These are phyloP conservation scores for Campylomormyrus tamandua DNA, from an alignment of 2,113 vertebrate genomes.

Conservation along the genomic window DNA sequence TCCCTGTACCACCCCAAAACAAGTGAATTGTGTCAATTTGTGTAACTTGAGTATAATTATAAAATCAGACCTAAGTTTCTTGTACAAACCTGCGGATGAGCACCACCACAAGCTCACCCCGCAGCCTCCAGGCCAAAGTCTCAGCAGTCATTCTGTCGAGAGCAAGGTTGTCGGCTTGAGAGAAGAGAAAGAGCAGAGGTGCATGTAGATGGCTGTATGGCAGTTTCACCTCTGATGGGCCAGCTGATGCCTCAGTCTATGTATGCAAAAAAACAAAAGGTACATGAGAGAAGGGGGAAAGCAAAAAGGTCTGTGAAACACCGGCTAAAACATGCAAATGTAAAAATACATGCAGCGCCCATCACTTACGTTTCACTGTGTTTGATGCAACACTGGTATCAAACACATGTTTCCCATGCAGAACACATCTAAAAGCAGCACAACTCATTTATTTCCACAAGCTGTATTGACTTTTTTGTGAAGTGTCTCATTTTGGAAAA, in stretches of 20 bases:
- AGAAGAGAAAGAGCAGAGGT: constrained; percentile 82
- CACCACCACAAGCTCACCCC: constrained; percentile 75
- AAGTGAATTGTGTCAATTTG: no score
- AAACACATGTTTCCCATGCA: not conserved
- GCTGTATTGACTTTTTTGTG: not conserved
- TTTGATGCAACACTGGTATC: not conserved
- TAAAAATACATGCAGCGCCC: not conserved
- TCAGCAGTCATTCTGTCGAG: constrained; percentile 71
- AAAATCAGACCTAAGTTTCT: not conserved
- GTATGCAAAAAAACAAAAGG: not conserved
- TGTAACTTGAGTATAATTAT: not conserved
- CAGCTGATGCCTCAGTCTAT: constrained; percentile 71
- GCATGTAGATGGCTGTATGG: constrained; percentile 70
- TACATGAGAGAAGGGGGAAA: not conserved
- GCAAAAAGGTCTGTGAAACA: not conserved
- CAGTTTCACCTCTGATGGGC: constrained; percentile 72
- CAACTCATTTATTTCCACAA: not conserved
- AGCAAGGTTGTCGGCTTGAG: constrained; percentile 64
- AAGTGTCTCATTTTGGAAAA: not conserved
- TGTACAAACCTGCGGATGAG: constrained; percentile 72
- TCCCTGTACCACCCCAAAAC: constrained; percentile 40
- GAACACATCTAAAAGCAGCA: not conserved
- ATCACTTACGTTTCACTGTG: not conserved
- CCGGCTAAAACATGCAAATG: not conserved
- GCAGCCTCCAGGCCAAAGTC: constrained; percentile 72